A percentile compares a stretch with the other conserved stretches of the same genome.
Evolutionary conservation across 2,888 invertebrate genomes (phyloP).

Genomic region (Colostygia pectinataria): DNA sequence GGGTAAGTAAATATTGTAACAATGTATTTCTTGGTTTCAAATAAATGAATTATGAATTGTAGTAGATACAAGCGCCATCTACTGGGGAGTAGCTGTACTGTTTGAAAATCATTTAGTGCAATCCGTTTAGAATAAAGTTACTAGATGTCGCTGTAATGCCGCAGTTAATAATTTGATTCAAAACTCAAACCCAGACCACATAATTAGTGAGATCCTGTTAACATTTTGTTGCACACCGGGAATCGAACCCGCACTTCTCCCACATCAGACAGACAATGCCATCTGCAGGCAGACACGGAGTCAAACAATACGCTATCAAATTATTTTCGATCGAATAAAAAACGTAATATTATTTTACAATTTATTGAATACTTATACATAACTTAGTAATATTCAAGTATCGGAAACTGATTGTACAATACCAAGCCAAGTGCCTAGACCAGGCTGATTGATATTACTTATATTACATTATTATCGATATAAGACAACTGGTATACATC

Average conservation of each 20-base stretch:
- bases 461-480: constrained; percentile 4
- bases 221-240: too few relatives aligned
- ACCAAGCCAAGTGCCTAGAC: background rate
- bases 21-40: too few relatives aligned
- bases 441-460: background rate
- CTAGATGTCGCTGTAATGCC: background rate
- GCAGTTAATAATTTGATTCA: too few relatives aligned
- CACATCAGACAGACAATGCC: too few relatives aligned
- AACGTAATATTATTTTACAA: constrained; percentile 4
- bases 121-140: background rate
- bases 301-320: too few relatives aligned
- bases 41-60: too few relatives aligned
- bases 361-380: constrained; percentile 18
- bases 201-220: too few relatives aligned
- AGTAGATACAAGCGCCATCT: background rate
- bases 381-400: constrained; percentile 19
- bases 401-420: constrained; percentile 13
- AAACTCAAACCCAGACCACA: too few relatives aligned
- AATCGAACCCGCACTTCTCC: too few relatives aligned
- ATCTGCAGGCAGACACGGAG: too few relatives aligned
- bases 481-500: constrained; percentile 7
- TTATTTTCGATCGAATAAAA: background rate
- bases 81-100: background rate
- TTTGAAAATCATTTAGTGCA: background rate
- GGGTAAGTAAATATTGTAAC: too few relatives aligned